Base-by-base conservation (phyloP, 2,113 vertebrate species). In the Triplophysa rosa region DNA sequence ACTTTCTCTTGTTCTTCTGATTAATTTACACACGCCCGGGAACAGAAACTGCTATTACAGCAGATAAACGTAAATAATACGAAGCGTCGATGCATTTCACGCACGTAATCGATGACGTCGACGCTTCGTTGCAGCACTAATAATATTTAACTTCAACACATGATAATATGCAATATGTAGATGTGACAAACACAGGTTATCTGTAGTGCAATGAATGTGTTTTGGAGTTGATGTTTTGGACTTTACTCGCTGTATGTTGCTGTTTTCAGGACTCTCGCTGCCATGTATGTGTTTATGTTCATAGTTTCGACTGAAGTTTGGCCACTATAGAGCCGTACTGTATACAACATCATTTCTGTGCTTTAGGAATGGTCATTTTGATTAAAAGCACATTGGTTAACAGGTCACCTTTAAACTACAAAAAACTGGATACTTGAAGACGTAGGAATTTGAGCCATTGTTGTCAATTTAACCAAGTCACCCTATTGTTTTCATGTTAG, bases 391-490 rank as follows among this genome's bases (percentile, higher is more conserved):
- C 56, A 59, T 45, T 1, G 0, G 19, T 74, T 29, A 9, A n/a
- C 21, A 10, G n/a, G 17, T 56, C 16, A 19, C 8, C n/a, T 2
- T 58, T n/a, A 21, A 21, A 2, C 1, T 8, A 56, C 0, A 8
- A n/a, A 52, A 19, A 6, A 56, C 54, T n/a, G 54, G 54, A 8
- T 56, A 9, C n/a, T 14, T 62, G 13, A 47, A 26, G 72, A 14
- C 1, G 1, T 61, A 63, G 63, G 64, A 56, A 56, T 71, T 49
- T 49, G 4, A 83, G 64, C 45, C 24, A 67, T 33, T 52, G 63
- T 75, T 66, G 59, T 79, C 12, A 16, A 26, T 29, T 67, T 59
- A 68, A 73, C 37, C n/a, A 61, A 65, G 23, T 66, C 63, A 77
- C 23, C 42, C 67, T 52, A 63, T 79, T 70, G 77, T 63, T 71